Conservation (phyloP, 2,888 invertebrate species). For the Cryptus armator region DNA sequence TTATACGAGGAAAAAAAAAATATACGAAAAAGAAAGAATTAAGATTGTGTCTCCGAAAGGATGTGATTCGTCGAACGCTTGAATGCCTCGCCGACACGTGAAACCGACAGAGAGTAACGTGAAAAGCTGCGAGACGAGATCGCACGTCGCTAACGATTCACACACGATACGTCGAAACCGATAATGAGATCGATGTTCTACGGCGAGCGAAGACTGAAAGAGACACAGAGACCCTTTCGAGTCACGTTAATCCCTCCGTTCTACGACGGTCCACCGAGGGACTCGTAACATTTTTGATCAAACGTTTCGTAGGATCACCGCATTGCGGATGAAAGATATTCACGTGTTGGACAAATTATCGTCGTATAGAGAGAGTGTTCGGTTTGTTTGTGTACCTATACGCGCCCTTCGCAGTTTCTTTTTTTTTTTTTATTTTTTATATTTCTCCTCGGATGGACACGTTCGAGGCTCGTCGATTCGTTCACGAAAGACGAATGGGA, state of each 20-base stretch:
- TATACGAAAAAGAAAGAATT: background rate
- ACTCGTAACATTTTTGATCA: slow-evolving; percentile 58
- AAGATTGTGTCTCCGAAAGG: slow-evolving; percentile 54
- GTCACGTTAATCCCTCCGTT: slow-evolving; percentile 48
- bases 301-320: slow-evolving; percentile 24
- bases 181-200: slow-evolving; percentile 69
- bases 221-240: slow-evolving; percentile 41
- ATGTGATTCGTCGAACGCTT: slow-evolving; percentile 66
- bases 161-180: slow-evolving; percentile 66
- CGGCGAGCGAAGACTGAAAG: slow-evolving; percentile 4
- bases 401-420: background rate
- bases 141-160: slow-evolving; percentile 67
- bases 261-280: slow-evolving; percentile 11
- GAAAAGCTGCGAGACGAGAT: slow-evolving; percentile 59
- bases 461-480: slow-evolving; percentile 42
- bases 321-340: slow-evolving; percentile 34
- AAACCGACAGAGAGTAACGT: slow-evolving; percentile 53
- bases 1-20: background rate
- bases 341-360: slow-evolving; percentile 62
- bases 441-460: slow-evolving; percentile 50
- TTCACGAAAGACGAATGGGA: slow-evolving; percentile 40
- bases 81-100: slow-evolving; percentile 64
- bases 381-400: slow-evolving; percentile 45
- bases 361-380: slow-evolving; percentile 25
- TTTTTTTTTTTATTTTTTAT: slow-evolving; percentile 11